Evolutionary conservation across 1,140 invertebrate species (phyloP), one percentile per base, ranked within the genome.

Genomic region (Zaprionus lachaisei): DNA sequence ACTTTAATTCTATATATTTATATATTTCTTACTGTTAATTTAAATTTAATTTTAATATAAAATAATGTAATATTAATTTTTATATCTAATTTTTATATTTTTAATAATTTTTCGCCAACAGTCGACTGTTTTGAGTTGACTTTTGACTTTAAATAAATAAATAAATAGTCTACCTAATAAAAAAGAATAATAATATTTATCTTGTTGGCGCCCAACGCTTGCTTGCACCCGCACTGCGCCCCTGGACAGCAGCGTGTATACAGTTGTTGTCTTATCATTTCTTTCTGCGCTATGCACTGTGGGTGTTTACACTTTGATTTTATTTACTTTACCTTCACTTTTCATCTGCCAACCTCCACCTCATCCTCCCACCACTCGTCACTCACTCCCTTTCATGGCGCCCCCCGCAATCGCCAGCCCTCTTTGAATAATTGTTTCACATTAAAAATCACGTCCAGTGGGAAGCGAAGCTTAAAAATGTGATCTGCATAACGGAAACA

Each of bases 291-390:
- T 34, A 15, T 22, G 44, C 9, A 41, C 65, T 67, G 73, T 66
- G 62, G 68, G 69, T 77, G 68, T 61, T 72, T 66, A 56, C 24
- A 49, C 57, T 47, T 41, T 66, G 70, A 72, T 77, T 67, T 65
- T 51, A 47, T 72, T 74, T 47, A 3, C 41, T 17, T 47, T 72
- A 72, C 70, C 61, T 72, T 72, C 70, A 72, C 70, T 72, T 72
- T 72, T 66, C 11, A 69, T 65, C 24, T 71, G n/a, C 17, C n/a
- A 9, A 17, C 47, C 31, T 22, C 4, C 38, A 6, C 14, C n/a
- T n/a, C n/a, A n/a, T n/a, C n/a, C n/a, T n/a, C n/a, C n/a, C n/a
- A n/a, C n/a, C n/a, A n/a, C n/a, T n/a, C n/a, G n/a, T n/a, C 38
- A 6, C 14, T 15, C 38, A n/a, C 38, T 41, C 15, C 2, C 14